These are phyloP conservation scores for Dinothrombium tinctorium DNA, from an alignment of 1,140 invertebrate genomes.

Conservation along the genomic window DNA sequence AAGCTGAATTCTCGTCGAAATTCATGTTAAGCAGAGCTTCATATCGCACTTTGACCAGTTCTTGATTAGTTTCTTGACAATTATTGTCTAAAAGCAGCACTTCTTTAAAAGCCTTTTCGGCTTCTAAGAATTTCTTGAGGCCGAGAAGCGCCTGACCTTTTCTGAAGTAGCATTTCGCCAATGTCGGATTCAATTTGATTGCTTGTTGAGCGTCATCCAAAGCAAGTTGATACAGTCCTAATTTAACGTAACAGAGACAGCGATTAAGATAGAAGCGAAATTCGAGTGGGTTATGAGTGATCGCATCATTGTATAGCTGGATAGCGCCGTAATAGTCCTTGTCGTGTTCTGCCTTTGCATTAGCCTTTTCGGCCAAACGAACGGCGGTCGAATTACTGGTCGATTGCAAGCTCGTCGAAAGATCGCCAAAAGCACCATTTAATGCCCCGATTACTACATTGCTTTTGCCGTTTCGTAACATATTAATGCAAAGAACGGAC, in stretches of 20 bases:
- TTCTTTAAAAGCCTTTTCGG: neutral
- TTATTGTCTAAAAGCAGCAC: neutral
- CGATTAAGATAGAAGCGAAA: constrained; percentile 7
- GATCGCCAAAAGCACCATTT: too few relatives aligned
- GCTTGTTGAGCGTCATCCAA: constrained; percentile 5
- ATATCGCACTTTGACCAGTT: constrained; percentile 3
- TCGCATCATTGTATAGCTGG: neutral
- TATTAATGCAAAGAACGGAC: too few relatives aligned
- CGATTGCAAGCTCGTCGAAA: too few relatives aligned
- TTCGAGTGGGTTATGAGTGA: too few relatives aligned
- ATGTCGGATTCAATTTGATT: neutral
- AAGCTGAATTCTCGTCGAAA: neutral
- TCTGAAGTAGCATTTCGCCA: constrained; percentile 4
- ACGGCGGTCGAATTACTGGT: neutral
- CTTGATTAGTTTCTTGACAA: constrained; percentile 2
- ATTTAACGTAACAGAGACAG: constrained; percentile 3
- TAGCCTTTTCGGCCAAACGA: neutral
- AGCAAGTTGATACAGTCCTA: constrained; percentile 5
- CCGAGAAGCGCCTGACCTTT: constrained; percentile 1
- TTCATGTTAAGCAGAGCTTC: neutral
- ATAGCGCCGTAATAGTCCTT: constrained; percentile 2
- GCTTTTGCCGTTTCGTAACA: too few relatives aligned
- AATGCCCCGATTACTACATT: too few relatives aligned
- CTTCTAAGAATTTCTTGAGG: neutral
- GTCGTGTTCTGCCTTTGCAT: neutral